Base-by-base conservation (phyloP, 2,888 invertebrate species). In the Lamproptera curius region DNA sequence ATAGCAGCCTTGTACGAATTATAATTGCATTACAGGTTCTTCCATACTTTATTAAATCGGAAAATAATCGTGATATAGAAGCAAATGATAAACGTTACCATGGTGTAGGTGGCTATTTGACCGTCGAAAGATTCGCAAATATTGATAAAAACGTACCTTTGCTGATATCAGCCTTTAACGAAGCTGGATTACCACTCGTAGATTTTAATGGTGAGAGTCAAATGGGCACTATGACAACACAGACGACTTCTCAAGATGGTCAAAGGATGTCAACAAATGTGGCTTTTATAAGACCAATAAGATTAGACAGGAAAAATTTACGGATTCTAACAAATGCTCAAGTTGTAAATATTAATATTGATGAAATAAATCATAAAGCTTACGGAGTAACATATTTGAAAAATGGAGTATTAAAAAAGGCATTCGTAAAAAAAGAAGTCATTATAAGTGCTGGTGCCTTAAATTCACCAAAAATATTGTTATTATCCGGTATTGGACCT, bases 31-130 rank as follows among this genome's bases (percentile, higher is more conserved):
- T 74, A 41, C 63, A 85, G 85, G 79, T 91, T 0, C 76, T 94
- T 9, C 92, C 92, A 0, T 94, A 93, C 67, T 94, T 92, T 59
- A 90, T 81, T 35, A 91, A 91, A 73, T 90, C 91, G 0, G 91
- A 92, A 76, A 82, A 89, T 40, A 91, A 91, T 63, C 73, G 79
- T 53, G 85, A 91, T 54, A 51, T 70, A 8, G 88, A 86, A 58
- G 68, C 72, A 2, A 67, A 84, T 34, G 81, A 90, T 61, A 73
- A 73, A 0, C 59, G 73, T 15, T 90, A 89, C 57, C 93, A 93
- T 55, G 88, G 88, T 0, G 72, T 70, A 6, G 79, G 82, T 2
- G 93, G 93, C 0, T 91, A 90, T 34, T 80, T 89, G 54, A 90
- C 84, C 11, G 90, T 93, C 0, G 90, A 92, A 70, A 77, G 89